Evolutionary conservation across 1,140 invertebrate genomes (phyloP), one percentile per base, ranked within the genome.

Genomic region (Anoplophora glabripennis): DNA sequence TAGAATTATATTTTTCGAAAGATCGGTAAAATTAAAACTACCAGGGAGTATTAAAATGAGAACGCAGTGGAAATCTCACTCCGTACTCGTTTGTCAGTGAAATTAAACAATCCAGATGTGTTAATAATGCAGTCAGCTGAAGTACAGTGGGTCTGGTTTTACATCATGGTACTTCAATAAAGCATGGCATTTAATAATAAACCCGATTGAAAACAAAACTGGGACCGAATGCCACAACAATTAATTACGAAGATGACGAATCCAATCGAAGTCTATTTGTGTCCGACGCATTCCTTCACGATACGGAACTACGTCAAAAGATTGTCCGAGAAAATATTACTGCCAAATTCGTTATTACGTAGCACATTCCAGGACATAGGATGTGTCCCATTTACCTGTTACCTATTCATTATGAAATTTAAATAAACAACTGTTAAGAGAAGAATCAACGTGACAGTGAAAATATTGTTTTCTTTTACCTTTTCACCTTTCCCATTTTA

Each of bases 201-300:
- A 34, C 7, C 48, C 48, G 35, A 51, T 37, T 51, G 48, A 36
- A 51, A 51, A 51, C 48, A 51, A 51, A 51, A 51, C 48, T 34
- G 33, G 48, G 48, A 8, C 48, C 18, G 17, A 35, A 34, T 28
- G 11, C 35, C 48, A 34, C 14, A 7, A 34, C 36, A 51, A 51
- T 51, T 35, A 51, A 53, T 53, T 37, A 53, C 44, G 10, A 11
- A 37, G 18, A 46, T 46, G 44, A 46, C 44, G 18, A 46, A 46
- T 46, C n/a, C n/a, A 46, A 21, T 46, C 40, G 12, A 44, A 7
- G n/a, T 7, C 46, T 45, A 21, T 58, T 40, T 53, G 38, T 36
- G 53, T 21, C 12, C n/a, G n/a, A n/a, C 18, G 11, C 28, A 46
- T 48, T 36, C 33, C 17, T 51, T 9, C 28, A 12, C 33, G 36